Conservation (phyloP, 2,888 invertebrate genomes). For the Nemapogon koenigi region DNA sequence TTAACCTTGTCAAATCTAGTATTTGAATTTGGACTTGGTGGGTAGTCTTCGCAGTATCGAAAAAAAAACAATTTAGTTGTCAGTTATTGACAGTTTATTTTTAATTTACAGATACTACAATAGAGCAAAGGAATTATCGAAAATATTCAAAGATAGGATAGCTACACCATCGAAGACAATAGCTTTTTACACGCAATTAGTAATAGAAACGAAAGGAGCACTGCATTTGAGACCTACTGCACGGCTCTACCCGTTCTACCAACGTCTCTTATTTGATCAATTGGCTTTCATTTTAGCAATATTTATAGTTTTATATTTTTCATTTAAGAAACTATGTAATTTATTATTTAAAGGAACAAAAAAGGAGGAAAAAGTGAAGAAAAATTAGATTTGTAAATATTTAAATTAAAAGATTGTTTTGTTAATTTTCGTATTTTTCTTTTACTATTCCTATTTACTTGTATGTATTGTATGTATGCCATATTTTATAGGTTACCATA, state of each 20-base stretch:
- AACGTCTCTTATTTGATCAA: constrained; percentile 32
- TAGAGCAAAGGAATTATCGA: constrained; percentile 28
- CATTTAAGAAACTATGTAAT: constrained; percentile 1
- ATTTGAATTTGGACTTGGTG: too few species aligned
- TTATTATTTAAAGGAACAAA: background rate
- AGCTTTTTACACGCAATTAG: constrained; percentile 30
- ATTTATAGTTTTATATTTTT: background rate
- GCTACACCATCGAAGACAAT: constrained; percentile 27
- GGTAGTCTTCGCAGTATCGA: too few species aligned
- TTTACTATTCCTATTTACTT: too few species aligned
- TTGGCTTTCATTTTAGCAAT: constrained; percentile 17
- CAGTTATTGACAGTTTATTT: constrained; percentile 5
- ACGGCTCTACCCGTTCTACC: constrained; percentile 29
- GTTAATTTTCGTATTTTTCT: too few species aligned
- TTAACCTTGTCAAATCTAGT: too few species aligned
- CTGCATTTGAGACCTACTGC: constrained; percentile 30
- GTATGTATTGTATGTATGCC: too few species aligned
- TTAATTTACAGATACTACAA: constrained; percentile 30
- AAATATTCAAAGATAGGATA: constrained; percentile 29
- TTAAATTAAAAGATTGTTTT: constrained; percentile 12
- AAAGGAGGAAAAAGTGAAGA: background rate
- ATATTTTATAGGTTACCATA: too few species aligned
- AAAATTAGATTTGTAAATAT: too few species aligned
- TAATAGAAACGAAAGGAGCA: constrained; percentile 36
- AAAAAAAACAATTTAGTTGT: too few species aligned